A percentile compares a stretch with the other conserved stretches of the same genome.
These are phyloP conservation scores for Bimastos eiseni DNA, from an alignment of 2,888 invertebrate species.

Conservation along the genomic window DNA sequence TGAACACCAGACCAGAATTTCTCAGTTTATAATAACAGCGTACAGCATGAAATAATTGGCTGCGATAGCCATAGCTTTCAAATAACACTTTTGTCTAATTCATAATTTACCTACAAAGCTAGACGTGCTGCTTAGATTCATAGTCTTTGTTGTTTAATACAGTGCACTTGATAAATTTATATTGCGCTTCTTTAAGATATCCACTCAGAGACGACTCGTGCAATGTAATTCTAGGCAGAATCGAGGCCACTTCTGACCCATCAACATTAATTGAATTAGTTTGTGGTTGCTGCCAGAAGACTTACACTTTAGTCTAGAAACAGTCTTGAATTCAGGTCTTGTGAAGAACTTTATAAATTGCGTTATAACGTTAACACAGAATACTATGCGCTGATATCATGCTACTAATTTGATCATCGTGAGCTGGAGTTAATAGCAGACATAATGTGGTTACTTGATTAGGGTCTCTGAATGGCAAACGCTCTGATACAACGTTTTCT, in stretches of 20 bases:
- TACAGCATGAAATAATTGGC: no score
- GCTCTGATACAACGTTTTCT: not conserved
- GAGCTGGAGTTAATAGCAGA: not conserved
- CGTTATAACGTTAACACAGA: not conserved
- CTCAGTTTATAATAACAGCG: no score
- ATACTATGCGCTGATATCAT: not conserved
- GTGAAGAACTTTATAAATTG: not conserved
- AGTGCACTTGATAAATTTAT: no score
- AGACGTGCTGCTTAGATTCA: no score
- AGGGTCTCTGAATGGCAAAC: not conserved
- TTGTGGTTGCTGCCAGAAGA: not conserved
- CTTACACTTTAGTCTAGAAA: no score
- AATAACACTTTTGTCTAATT: no score
- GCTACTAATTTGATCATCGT: not conserved
- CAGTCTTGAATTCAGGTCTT: not conserved
- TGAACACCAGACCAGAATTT: no score
- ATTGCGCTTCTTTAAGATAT: no score
- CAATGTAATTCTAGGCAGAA: not conserved
- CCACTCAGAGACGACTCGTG: no score
- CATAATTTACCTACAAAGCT: no score
- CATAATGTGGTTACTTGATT: not conserved
- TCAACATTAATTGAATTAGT: not conserved
- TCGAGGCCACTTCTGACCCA: not conserved
- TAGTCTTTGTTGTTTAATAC: no score
- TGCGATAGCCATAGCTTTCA: no score